Percentiles rank a stretch among this genome's conserved stretches.
These are phyloP conservation scores for Pangasianodon gigas DNA, from an alignment of 2,113 vertebrate genomes.

Conservation along the genomic window DNA sequence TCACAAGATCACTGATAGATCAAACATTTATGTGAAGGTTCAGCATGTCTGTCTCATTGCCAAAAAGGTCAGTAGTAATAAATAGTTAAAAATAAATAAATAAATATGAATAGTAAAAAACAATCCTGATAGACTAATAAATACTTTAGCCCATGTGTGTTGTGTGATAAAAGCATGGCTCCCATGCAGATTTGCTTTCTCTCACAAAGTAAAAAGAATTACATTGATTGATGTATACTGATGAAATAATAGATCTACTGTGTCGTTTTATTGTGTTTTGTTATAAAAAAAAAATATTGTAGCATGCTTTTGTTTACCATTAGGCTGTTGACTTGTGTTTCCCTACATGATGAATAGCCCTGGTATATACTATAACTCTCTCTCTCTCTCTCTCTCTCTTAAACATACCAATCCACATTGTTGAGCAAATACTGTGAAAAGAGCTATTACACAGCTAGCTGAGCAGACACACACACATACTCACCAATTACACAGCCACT, in stretches of 20 bases:
- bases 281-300: neutral
- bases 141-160: neutral
- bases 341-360: conserved; percentile 1
- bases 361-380: conserved; percentile 20
- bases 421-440: conserved; percentile 39
- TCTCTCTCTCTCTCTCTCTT: neutral
- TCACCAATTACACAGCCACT: conserved; percentile 21
- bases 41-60: neutral
- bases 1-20: neutral
- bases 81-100: neutral
- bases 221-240: neutral
- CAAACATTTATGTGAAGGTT: neutral
- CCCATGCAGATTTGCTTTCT: neutral
- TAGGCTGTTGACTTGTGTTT: neutral
- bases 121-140: neutral
- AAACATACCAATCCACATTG: neutral
- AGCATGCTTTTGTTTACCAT: neutral
- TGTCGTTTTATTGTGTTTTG: neutral
- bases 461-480: neutral
- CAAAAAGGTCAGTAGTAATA: neutral
- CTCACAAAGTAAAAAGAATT: neutral
- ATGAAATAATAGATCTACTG: neutral
- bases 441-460: conserved; percentile 25
- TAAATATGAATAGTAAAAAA: neutral
- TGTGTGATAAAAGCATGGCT: neutral